These are phyloP conservation scores for Nestor notabilis DNA, from an alignment of 2,113 vertebrate species.

Conservation along the genomic window DNA sequence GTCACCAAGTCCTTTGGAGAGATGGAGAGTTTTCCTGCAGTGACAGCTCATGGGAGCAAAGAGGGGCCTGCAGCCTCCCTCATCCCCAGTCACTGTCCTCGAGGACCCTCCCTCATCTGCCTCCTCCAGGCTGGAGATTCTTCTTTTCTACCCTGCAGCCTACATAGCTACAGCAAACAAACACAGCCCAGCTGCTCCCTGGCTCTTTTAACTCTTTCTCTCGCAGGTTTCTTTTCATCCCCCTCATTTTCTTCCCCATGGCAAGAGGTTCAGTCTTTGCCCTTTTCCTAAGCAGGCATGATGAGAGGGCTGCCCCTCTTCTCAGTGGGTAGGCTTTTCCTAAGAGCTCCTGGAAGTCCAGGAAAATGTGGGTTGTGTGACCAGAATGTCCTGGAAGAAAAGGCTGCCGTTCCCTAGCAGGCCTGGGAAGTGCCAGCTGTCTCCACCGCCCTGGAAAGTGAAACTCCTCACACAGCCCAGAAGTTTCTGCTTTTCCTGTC, in stretches of 20 bases:
- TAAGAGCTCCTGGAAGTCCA: not conserved
- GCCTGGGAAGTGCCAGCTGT: not conserved
- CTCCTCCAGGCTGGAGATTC: not conserved
- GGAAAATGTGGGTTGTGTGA: not conserved
- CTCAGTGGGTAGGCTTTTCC: not conserved
- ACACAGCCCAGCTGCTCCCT: not conserved
- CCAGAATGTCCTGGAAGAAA: not conserved
- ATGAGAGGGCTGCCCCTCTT: not conserved
- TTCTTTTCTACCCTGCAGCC: not conserved
- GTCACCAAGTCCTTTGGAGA: not conserved
- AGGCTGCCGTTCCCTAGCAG: not conserved
- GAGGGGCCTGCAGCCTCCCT: not conserved
- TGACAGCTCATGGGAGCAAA: not conserved
- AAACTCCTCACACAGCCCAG: not conserved
- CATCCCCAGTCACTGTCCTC: not conserved
- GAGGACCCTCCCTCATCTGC: not conserved
- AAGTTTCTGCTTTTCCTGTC: not conserved
- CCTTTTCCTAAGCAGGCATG: not conserved
- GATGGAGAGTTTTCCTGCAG: not conserved
- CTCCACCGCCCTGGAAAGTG: rapidly evolving
- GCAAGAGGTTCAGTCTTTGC: not conserved
- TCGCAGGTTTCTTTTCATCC: not conserved
- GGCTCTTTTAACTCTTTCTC: constrained; percentile 5
- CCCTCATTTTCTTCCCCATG: not conserved
- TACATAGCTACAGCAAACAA: constrained; percentile 22